phyloP scores from a whole-genome alignment of 2,888 invertebrate genomes.

The Hirtodrosophila cameraria region DNA sequence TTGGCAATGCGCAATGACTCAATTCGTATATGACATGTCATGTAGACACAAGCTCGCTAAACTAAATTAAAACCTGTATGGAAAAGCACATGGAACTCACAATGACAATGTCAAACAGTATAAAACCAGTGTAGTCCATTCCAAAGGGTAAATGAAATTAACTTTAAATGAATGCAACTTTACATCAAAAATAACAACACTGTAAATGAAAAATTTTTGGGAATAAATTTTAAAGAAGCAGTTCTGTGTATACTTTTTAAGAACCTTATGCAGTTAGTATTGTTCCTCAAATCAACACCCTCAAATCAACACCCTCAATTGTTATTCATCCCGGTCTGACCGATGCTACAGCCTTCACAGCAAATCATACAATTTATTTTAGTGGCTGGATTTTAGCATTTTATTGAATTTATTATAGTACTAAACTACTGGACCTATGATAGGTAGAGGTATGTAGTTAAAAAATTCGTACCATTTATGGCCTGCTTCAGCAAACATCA shows the following conservation, averaged over 20 bases:
- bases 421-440: constrained; percentile 34
- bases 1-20: constrained; percentile 48
- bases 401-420: constrained; percentile 13
- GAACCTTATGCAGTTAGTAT: no score
- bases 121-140: constrained; percentile 12
- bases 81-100: constrained; percentile 16
- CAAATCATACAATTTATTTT: constrained; percentile 21
- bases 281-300: no score
- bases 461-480: constrained; percentile 19
- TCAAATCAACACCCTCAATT: no score
- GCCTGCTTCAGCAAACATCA: neutral
- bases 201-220: neutral
- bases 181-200: neutral
- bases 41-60: constrained; percentile 13
- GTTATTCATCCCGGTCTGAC: no score
- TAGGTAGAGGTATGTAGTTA: constrained; percentile 7
- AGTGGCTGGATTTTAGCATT: neutral
- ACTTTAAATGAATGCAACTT: neutral
- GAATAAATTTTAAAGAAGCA: no score
- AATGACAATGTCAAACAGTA: constrained; percentile 20
- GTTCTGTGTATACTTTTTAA: no score
- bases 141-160: constrained; percentile 1
- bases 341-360: no score
- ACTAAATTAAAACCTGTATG: constrained; percentile 18
- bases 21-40: constrained; percentile 35